Evolutionary conservation across 1,140 invertebrate species (phyloP), one percentile per base, ranked within the genome.

Genomic region (Diorhabda elongata): DNA sequence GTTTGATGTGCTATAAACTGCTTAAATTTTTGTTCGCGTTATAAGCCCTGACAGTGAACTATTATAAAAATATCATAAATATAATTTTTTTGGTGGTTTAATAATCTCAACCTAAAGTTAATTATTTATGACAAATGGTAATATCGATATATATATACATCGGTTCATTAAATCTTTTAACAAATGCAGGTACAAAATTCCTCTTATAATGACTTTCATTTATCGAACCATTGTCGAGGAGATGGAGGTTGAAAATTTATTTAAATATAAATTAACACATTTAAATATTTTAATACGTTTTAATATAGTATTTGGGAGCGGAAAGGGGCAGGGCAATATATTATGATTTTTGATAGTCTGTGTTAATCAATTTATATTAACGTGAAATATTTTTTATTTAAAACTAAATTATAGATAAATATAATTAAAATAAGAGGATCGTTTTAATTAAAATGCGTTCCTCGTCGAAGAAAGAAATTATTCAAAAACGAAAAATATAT

Each of bases 201-300:
- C 64, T 43, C 41, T 65, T 42, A 57, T 65, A 65, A 65, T 65
- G 66, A 67, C 58, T 67, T 67, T 67, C 9, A 42, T 42, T 61
- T 52, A 52, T 52, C 47, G 4, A n/a, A n/a, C 47, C 47, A 61
- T 67, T 47, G 58, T 47, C n/a, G 52, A 61, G 45, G 61, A 43
- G 60, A 67, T 67, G 42, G 44, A 67, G 66, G 60, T 60, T 61
- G 45, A 47, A 43, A 59, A 56, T 67, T 8, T 52, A 67, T 67
- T 67, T 67, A 61, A 60, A 67, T 61, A 61, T 67, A 61, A 61
- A 67, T 67, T 60, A 61, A 61, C 44, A 42, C 45, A 60, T 61
- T 67, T 61, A 61, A 67, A 61, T 61, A 67, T 61, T 67, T 67
- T 42, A 62, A 62, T 62, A 62, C n/a, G 44, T 62, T 62, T 52